phyloP scores from a whole-genome alignment of 2,113 vertebrate genomes.

The Entelurus aequoreus region DNA sequence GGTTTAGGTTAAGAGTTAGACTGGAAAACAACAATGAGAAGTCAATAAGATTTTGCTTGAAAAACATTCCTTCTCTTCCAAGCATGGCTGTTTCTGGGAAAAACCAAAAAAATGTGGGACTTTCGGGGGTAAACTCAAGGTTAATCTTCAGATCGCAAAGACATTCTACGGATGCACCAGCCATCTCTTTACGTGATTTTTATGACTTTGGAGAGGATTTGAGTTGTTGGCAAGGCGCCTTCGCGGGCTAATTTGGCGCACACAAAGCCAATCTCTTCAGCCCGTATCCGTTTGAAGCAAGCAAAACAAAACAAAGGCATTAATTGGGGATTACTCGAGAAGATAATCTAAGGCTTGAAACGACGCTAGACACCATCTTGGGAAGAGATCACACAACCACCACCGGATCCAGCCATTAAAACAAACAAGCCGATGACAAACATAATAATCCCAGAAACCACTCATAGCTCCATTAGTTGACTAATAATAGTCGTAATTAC shows the following conservation, averaged over 20 bases:
- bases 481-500: neutral
- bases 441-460: neutral
- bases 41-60: no score
- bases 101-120: no score
- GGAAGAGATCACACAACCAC: neutral
- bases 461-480: neutral
- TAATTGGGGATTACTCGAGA: slow-evolving; percentile 2
- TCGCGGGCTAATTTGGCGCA: neutral
- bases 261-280: neutral
- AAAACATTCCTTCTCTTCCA: no score
- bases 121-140: no score
- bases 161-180: no score
- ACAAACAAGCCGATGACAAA: neutral
- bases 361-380: neutral
- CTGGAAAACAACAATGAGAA: no score
- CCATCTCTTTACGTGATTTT: no score
- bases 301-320: slow-evolving; percentile 3
- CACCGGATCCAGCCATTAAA: neutral
- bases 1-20: no score
- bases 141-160: no score
- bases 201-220: no score
- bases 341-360: slow-evolving; percentile 7
- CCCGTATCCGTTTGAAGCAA: neutral
- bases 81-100: no score
- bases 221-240: no score